Evolutionary conservation across 2,113 vertebrate genomes (phyloP).

Genomic region (Anarhynchus alexandrinus): DNA sequence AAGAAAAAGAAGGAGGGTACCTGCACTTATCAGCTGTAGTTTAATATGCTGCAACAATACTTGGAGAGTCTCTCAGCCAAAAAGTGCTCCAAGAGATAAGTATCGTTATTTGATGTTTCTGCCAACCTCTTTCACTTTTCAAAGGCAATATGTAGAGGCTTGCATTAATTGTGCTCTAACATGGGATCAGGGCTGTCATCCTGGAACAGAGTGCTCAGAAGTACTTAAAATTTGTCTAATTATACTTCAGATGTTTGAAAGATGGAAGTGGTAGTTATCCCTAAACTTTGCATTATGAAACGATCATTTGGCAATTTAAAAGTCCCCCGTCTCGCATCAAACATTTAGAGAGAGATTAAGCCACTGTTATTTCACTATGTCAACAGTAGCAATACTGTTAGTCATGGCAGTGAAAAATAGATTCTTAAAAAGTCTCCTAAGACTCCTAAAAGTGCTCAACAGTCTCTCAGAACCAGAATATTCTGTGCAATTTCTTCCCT

Average conservation of each 20-base stretch:
- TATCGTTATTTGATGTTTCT: conserved; percentile 22
- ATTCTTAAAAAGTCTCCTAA: background rate
- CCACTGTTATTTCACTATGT: background rate
- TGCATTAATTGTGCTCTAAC: background rate
- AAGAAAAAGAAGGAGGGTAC: background rate
- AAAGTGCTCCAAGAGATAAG: conserved; percentile 13
- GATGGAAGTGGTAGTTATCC: conserved; percentile 58
- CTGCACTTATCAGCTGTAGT: background rate
- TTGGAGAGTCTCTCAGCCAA: conserved; percentile 27
- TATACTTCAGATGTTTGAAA: conserved; percentile 58
- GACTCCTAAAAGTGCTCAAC: background rate
- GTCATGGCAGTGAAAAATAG: background rate
- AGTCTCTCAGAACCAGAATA: background rate
- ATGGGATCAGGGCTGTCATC: background rate
- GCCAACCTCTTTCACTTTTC: background rate
- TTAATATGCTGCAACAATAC: background rate
- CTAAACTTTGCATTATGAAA: conserved; percentile 47
- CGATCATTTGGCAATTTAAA: background rate
- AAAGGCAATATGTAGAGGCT: background rate
- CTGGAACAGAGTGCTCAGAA: background rate
- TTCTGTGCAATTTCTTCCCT: background rate
- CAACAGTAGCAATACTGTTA: background rate
- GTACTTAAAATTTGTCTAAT: conserved; percentile 61
- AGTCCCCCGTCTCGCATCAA: background rate
- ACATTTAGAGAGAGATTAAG: background rate